Evolutionary conservation across 2,888 invertebrate genomes (phyloP), one percentile per base, ranked within the genome.

Genomic region (Patella depressa): DNA sequence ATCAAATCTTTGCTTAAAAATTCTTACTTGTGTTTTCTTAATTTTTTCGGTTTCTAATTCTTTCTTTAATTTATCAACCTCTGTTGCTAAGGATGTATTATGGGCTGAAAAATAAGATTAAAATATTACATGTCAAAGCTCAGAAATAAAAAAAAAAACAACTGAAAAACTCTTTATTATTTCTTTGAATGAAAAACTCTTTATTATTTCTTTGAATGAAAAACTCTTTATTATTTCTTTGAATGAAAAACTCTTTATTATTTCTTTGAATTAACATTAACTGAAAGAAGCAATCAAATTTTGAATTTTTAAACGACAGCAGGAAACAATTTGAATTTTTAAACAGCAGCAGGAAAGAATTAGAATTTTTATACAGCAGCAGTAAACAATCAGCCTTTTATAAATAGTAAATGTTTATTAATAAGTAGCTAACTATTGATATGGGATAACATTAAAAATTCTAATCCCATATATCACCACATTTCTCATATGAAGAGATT

Each of bases 11-110:
- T 29, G 29, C 29, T 29, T 29, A 29, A 29, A 45, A 45, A 45
- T 45, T 45, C 45, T 45, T 45, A 90, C 90, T 88, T 90, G 89
- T 74, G 85, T 89, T 81, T 91, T 91, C 83, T 91, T 90, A 80
- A 90, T 82, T 77, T 85, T 88, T 78, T 91, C 91, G 59, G 89
- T 89, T 34, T 85, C 85, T 53, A 89, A 81, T 76, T 81, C 85
- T 77, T 88, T 90, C 79, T 85, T 88, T 72, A 91, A 78, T 78
- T 88, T 87, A 59, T 89, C 87, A 24, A 85, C 79, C 45, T 89
- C 88, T 9, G 82, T 24, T n/a, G 53, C 53, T 45, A 45, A n/a
- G 2, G 72, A 72, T 11, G n/a, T 53, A 72, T 72, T 53, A 11
- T 72, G 53, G 29, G 53, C 53, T 72, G 17, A 9, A 53, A 53